These are phyloP conservation scores for Brachylomia viminalis DNA, from an alignment of 2,888 invertebrate genomes.

Conservation along the genomic window DNA sequence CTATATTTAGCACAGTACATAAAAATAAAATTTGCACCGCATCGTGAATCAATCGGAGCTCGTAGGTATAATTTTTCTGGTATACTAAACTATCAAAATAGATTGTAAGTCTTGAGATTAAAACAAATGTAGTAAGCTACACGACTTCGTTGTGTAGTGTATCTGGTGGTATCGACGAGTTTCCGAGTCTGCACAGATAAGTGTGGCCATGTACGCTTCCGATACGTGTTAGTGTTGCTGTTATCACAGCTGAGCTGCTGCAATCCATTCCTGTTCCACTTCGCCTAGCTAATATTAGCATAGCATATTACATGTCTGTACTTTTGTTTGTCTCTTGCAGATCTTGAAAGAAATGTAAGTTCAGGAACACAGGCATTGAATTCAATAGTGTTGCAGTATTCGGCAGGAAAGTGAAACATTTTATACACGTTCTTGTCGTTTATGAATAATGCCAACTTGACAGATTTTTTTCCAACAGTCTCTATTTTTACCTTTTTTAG, in stretches of 20 bases:
- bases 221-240: slow-evolving; percentile 36
- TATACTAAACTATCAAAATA: background rate
- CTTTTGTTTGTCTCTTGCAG: background rate
- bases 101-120: slow-evolving; percentile 24
- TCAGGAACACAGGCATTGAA: background rate
- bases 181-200: slow-evolving; percentile 52
- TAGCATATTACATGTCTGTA: background rate
- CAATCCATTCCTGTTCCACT: slow-evolving; percentile 4
- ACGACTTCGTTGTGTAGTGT: slow-evolving; percentile 27
- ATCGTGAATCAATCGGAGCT: slow-evolving; percentile 23
- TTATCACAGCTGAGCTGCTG: slow-evolving; percentile 34
- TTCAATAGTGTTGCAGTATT: slow-evolving; percentile 10
- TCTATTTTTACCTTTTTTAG: background rate
- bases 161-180: slow-evolving; percentile 34
- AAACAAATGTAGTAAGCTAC: slow-evolving; percentile 18
- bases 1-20: slow-evolving; percentile 4
- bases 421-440: background rate
- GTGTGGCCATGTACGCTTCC: slow-evolving; percentile 57
- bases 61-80: background rate
- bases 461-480: background rate
- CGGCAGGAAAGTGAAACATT: background rate
- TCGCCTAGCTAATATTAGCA: slow-evolving; percentile 7
- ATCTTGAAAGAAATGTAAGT: slow-evolving; percentile 10
- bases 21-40: background rate
- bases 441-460: background rate